Evolutionary conservation across 2,113 vertebrate species (phyloP).

Genomic region (Willisornis vidua): DNA sequence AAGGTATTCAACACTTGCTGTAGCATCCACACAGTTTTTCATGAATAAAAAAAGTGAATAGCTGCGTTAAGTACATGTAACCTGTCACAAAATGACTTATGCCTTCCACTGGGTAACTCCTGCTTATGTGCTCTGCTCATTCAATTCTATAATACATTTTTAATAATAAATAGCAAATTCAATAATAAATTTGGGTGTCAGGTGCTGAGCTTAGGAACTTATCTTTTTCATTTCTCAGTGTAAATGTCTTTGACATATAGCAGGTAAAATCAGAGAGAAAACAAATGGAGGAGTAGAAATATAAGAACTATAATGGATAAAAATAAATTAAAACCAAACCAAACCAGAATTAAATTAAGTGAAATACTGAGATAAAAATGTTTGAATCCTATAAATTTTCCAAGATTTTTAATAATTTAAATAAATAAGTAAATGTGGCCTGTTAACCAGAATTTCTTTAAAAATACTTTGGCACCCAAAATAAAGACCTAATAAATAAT

Average conservation of each 20-base stretch:
- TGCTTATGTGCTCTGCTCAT: slow-evolving; percentile 23
- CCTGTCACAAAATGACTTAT: slow-evolving; percentile 63
- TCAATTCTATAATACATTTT: slow-evolving; percentile 67
- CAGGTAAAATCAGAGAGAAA: neutral
- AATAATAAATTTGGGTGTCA: slow-evolving; percentile 46
- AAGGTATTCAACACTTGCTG: slow-evolving; percentile 53
- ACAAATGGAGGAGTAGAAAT: neutral
- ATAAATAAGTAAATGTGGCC: neutral
- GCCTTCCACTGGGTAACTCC: slow-evolving; percentile 30
- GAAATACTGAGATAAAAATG: neutral
- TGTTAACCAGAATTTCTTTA: neutral
- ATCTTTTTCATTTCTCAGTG: neutral
- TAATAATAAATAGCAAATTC: slow-evolving; percentile 70
- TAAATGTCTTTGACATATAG: neutral
- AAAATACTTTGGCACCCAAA: neutral
- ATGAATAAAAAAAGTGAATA: slow-evolving; percentile 68
- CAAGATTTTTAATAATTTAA: neutral
- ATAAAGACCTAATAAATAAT: neutral
- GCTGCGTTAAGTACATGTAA: slow-evolving; percentile 59
- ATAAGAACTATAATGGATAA: neutral
- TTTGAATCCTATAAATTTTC: neutral
- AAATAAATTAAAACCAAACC: neutral
- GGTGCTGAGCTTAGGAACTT: neutral
- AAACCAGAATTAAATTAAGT: neutral
- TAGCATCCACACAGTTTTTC: slow-evolving; percentile 50